phyloP scores from a whole-genome alignment of 2,888 invertebrate genomes.

The Lasioglossum leucozonium region DNA sequence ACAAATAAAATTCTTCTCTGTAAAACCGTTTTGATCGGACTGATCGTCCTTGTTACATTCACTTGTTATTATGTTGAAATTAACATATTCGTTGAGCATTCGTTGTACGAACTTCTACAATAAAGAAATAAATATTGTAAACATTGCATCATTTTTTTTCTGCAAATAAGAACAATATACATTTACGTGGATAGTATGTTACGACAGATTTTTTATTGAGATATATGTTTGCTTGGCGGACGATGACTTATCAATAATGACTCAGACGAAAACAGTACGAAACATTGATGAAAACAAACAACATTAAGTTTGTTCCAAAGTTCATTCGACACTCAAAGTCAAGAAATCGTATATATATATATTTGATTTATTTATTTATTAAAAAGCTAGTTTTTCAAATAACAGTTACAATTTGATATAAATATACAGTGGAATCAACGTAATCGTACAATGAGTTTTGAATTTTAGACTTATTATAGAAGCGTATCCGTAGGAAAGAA shows the following conservation, averaged over 20 bases:
- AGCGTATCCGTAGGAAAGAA: background rate
- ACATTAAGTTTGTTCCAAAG: background rate
- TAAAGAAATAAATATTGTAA: background rate
- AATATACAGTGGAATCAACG: background rate
- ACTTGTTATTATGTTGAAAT: background rate
- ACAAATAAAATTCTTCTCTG: background rate
- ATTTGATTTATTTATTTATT: background rate
- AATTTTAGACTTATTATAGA: background rate
- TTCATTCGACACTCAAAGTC: background rate
- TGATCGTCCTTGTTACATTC: background rate
- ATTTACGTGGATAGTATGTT: background rate
- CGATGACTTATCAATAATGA: conserved; percentile 14
- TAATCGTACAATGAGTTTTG: background rate
- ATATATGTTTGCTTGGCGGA: background rate
- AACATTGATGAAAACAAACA: background rate
- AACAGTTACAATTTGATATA: no score
- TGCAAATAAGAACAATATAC: background rate
- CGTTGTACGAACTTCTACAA: background rate
- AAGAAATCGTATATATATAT: background rate
- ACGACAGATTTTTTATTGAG: background rate
- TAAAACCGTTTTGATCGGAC: background rate
- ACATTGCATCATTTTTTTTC: background rate
- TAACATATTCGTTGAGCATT: background rate
- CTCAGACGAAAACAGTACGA: background rate
- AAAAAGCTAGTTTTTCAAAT: background rate